Conservation (phyloP, 2,113 vertebrate species). For the Amazona vittata region DNA sequence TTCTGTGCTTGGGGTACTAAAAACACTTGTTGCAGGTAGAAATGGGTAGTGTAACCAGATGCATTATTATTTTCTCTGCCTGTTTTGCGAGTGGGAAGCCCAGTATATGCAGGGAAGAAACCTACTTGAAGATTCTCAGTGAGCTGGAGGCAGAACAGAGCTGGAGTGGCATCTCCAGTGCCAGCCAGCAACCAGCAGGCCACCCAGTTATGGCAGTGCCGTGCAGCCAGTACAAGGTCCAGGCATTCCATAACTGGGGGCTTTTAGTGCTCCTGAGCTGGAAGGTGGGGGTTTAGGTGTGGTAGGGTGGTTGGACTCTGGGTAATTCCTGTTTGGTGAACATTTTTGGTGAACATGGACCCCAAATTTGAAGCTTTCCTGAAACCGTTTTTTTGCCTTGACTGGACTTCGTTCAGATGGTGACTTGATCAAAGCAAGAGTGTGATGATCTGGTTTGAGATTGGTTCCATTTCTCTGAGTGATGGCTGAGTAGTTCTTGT, state of each 20-base stretch:
- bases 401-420: background rate
- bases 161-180: background rate
- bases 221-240: background rate
- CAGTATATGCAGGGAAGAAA: background rate
- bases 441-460: background rate
- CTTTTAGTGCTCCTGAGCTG: background rate
- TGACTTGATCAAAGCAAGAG: background rate
- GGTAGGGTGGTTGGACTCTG: background rate
- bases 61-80: background rate
- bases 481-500: background rate
- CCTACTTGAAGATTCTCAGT: background rate
- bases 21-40: background rate
- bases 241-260: background rate
- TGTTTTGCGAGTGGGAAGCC: background rate
- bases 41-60: background rate
- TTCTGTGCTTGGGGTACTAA: background rate
- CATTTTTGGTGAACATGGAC: background rate
- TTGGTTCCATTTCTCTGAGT: constrained; percentile 17
- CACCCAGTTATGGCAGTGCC: background rate
- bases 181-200: background rate
- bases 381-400: background rate
- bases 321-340: background rate
- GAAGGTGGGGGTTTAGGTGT: background rate
- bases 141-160: background rate
- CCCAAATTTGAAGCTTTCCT: background rate